Evolutionary conservation across 2,888 invertebrate species (phyloP), one percentile per base, ranked within the genome.

Genomic region (Diadromus collaris): DNA sequence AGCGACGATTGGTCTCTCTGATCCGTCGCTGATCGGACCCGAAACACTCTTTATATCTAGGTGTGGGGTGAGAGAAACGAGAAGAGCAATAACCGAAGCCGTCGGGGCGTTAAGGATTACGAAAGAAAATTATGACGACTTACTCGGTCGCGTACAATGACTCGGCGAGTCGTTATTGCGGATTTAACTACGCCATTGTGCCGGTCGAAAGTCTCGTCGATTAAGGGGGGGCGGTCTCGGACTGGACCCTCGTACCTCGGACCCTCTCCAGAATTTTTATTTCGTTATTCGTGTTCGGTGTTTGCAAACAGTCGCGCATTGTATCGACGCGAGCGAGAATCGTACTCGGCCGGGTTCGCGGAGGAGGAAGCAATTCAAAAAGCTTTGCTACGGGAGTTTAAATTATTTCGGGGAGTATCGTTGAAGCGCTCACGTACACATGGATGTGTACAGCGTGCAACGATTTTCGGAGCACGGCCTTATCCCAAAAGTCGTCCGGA

Each of bases 101-200:
- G 72, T 79, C 76, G 44, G 64, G 68, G 72, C 72, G 76, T 73
- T 44, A 69, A 60, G 79, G 79, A 79, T 79, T 79, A 79, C 69
- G 65, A 16, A 54, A 24, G 68, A 73, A 79, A 76, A 79, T 79
- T 72, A 79, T 76, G 72, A 79, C 76, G 79, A 79, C 79, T 79
- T 79, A 71, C 75, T 79, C 72, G 44, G 54, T 51, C 29, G 58
- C 54, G 72, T 44, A 65, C 63, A 71, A 61, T 67, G 64, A 65
- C 44, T 73, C 76, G 44, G 44, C 69, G 65, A 79, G 73, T 79
- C 79, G 73, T 69, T 27, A 69, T 24, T 63, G 24, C 19, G 79
- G 54, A 38, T 79, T 51, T 54, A 46, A 70, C 51, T 76, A 48
- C 29, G 60, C 58, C 58, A 76, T 46, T 60, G 32, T 32, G 6